Percentiles rank a stretch among this genome's conserved stretches.
phyloP scores from a whole-genome alignment of 2,113 vertebrate species.

The Acinonyx jubatus region DNA sequence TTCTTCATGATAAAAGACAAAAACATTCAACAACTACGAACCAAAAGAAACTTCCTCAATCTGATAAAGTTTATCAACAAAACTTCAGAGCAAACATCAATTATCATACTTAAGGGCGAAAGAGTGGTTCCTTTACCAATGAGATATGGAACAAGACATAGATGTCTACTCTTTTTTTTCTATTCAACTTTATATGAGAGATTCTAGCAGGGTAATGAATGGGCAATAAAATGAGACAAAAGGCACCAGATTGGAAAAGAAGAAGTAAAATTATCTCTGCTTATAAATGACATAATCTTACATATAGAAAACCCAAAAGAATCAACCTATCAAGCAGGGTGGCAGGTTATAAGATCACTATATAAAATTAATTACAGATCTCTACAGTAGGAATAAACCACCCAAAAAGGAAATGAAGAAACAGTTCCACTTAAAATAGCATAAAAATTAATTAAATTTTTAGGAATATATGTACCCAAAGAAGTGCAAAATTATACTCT shows the following conservation, averaged over 20 bases:
- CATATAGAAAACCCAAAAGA: background rate
- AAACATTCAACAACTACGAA: background rate
- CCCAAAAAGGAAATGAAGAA: background rate
- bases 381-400: background rate
- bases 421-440: background rate
- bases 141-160: background rate
- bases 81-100: background rate
- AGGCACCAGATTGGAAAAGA: background rate
- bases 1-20: background rate
- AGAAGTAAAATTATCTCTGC: background rate
- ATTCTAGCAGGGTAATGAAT: background rate
- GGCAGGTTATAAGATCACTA: background rate
- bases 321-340: background rate
- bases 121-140: background rate
- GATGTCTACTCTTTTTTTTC: background rate
- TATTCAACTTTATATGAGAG: background rate
- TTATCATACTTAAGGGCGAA: background rate
- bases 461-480: background rate
- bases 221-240: background rate
- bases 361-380: background rate
- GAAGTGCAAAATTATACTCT: background rate
- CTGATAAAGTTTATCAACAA: background rate
- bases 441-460: background rate
- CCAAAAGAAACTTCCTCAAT: background rate
- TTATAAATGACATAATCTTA: background rate